Base-by-base conservation (phyloP, 1,140 invertebrate species). In the Drosophila kikkawai region DNA sequence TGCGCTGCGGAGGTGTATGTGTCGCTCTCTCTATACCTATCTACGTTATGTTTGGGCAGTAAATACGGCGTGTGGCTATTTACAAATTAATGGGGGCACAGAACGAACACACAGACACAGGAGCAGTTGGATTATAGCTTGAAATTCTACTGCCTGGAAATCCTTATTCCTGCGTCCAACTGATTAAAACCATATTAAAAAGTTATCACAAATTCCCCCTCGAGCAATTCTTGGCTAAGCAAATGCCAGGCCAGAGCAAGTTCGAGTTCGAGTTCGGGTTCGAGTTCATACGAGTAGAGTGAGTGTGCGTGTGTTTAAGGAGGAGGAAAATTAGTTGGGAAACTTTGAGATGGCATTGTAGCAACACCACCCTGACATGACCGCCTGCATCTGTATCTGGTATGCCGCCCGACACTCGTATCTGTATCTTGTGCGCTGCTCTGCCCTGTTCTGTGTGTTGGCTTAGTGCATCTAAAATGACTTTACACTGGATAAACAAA, bases 121-220 rank as follows among this genome's bases (percentile, higher is more conserved):
- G 32, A 11, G 19, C 26, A 61, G 32, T n/a, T 5, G 58, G 65
- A 34, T 64, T 64, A 64, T n/a, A n/a, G n/a, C n/a, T n/a, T n/a
- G 42, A 15, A 7, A 15, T 29, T 22, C 47, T 26, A 4, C 22
- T 48, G 48, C 9, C 48, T 12, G 59, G 51, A 56, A 84, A 85
- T 81, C 74, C 78, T 56, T 82, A 69, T 44, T 39, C 29, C 39
- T 44, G 39, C 68, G 34, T 82, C 58, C 59, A 86, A 88, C 83
- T 87, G 84, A 87, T 87, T 87, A 87, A 87, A 87, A 87, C 71
- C 84, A 78, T 80, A 87, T 87, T 87, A 87, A 88, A 88, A 87
- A 87, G 83, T 87, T 87, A 87, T 73, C 76, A 65, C 60, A 61
- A 78, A 51, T 69, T 77, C 64, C 58, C 50, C 37, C 57, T 60